phyloP scores from a whole-genome alignment of 2,888 invertebrate genomes.

The Phengaris arion region DNA sequence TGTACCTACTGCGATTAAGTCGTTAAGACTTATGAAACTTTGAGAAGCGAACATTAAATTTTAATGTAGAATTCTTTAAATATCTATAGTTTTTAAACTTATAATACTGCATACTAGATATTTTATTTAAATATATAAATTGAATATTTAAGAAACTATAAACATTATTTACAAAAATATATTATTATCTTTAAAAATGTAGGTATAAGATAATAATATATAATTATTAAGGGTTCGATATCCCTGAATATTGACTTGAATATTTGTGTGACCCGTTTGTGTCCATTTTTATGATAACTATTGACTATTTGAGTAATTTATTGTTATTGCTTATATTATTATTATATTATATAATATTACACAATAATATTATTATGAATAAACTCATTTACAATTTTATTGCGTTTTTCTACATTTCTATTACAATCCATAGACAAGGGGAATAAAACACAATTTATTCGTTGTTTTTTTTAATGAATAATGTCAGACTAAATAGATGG shows the following conservation, averaged over 20 bases:
- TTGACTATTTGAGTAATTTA: not conserved
- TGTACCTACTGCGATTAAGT: no score
- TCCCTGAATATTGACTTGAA: not conserved
- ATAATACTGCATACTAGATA: no score
- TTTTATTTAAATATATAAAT: no score
- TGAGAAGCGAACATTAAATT: no score
- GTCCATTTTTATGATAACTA: conserved; percentile 6
- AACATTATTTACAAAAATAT: no score
- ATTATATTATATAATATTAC: no score
- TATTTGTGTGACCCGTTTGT: not conserved
- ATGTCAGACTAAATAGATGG: conserved; percentile 50
- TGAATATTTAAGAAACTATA: no score
- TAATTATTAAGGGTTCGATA: not conserved
- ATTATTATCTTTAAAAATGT: not conserved
- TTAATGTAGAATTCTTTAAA: no score
- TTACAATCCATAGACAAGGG: not conserved
- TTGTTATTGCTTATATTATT: not conserved
- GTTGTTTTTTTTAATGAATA: conserved; percentile 72
- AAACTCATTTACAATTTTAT: not conserved
- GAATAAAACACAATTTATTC: conserved; percentile 45
- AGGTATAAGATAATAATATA: not conserved
- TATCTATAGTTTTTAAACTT: no score
- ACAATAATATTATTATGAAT: not conserved
- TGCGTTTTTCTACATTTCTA: not conserved
- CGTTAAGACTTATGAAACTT: no score